Base-by-base conservation (phyloP, 2,888 invertebrate genomes). In the Leucoma salicis region DNA sequence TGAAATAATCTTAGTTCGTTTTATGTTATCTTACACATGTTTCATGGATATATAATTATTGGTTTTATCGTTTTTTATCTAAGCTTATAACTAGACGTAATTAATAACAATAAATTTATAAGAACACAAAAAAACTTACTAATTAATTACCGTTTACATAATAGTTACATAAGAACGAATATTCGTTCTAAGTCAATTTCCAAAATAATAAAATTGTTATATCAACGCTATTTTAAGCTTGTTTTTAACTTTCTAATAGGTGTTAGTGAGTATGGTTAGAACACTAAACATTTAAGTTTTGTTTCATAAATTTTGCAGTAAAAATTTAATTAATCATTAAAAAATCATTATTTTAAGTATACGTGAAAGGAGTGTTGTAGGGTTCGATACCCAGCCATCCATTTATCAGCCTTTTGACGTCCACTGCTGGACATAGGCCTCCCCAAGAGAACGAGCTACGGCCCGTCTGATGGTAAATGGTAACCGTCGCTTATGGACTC, bases 181-280 rank as follows among this genome's bases (percentile, higher is more conserved):
- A 31, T 31, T 8, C n/a, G 15, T 31, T 31, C 31, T 14, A 31
- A 14, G 31, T 31, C 31, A 14, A 31, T 31, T 31, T 16, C 15
- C 15, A 31, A 31, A 29, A 27, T 27, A 29, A n/a, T n/a, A n/a
- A n/a, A n/a, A 29, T 29, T 31, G 31, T 31, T 31, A 31, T 31
- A 31, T 31, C 16, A 31, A 15, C 16, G 16, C 16, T 14, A 31
- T 7, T 29, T 15, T 15, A 31, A 31, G 16, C 14, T 16, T 31
- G 11, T 31, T 31, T 15, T 31, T 31, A 15, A 31, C 31, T 31
- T 31, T 31, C 31, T 31, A 31, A 31, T 14, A 14, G 10, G 15
- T 3, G n/a, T 25, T 5, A 29, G 14, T 29, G n/a, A 11, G n/a
- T 27, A 13, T 5, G 12, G 29, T 29, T 29, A 13, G 7, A 29